A percentile compares a stretch with the other conserved stretches of the same genome.
Evolutionary conservation across 2,113 vertebrate genomes (phyloP).

Genomic region (Gorsachius goisagi): DNA sequence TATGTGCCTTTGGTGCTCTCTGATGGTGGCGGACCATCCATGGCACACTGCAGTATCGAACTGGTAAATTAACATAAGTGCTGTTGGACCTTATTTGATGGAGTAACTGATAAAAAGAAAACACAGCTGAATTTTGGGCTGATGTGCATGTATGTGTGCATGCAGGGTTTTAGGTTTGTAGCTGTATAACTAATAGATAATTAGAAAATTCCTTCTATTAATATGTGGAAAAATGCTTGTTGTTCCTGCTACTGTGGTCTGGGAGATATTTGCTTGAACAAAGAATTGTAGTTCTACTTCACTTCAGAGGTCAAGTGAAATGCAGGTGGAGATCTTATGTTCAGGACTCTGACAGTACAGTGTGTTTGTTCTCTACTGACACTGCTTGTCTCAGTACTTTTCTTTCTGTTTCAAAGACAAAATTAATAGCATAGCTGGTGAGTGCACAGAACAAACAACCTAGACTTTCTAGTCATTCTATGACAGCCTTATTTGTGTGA

Average conservation of each 20-base stretch:
- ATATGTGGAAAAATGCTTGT: neutral
- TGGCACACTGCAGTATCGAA: neutral
- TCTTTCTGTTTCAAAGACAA: neutral
- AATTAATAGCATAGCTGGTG: neutral
- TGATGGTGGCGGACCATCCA: neutral
- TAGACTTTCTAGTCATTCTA: neutral
- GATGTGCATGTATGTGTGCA: accelerated
- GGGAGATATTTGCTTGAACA: neutral
- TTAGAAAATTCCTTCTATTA: neutral
- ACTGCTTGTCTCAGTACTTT: neutral
- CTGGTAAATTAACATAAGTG: neutral
- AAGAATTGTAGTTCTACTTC: neutral
- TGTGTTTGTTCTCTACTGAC: neutral
- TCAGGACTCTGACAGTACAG: neutral
- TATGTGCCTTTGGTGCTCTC: neutral
- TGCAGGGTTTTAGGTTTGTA: neutral
- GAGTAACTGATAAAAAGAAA: neutral
- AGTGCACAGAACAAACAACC: neutral
- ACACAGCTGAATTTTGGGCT: neutral
- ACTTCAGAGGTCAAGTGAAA: neutral
- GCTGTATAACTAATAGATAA: neutral
- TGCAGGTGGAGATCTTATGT: neutral
- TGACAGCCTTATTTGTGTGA: conserved; percentile 17
- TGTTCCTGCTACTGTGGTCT: neutral
- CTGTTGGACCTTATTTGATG: neutral